Base-by-base conservation (phyloP, 2,113 vertebrate species). In the Lamprotornis superbus region DNA sequence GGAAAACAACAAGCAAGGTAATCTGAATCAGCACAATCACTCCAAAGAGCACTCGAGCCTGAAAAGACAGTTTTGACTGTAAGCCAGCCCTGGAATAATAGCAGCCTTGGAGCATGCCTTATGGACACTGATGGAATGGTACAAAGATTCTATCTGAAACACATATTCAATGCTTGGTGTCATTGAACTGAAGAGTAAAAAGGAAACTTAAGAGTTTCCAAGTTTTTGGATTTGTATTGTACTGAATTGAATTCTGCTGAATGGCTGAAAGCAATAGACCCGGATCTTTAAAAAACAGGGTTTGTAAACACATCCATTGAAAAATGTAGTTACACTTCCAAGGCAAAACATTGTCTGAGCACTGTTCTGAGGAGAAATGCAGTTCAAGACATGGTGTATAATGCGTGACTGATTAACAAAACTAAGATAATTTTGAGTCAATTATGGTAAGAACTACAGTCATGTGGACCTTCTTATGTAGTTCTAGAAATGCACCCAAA, bases 21-120 rank as follows among this genome's bases (percentile, higher is more conserved):
- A 99, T 91, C 52, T 99, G 99, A 80, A 98, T 86, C 95, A 99
- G 94, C 59, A 98, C 97, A 11, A 91, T 96, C 35, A 98, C 49
- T 47, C 98, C 92, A 96, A 99, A 99, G 73, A 98, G 78, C 46
- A 97, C 94, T 46, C 98, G 98, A 71, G 97, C 98, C 98, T 99
- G 94, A 39, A 95, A 94, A 96, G 70, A 95, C 11, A 94, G n/a
- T 57, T 82, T 30, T 53, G 44, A 49, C 25, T 88, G 20, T 86
- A 73, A 86, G 78, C 30, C 37, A 75, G 74, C 39, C 22, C 37
- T 56, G 27, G 27, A 79, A 39, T 3, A 69, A 65, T 0, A 59
- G 33, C 73, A 44, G 59, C 60, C 53, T 78, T 56, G 47, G 24
- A 84, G 25, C 18, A 57, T 22, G 20, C 9, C 75, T 64, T 35